phyloP scores from a whole-genome alignment of 2,113 vertebrate species.

The Catharus minimus region DNA sequence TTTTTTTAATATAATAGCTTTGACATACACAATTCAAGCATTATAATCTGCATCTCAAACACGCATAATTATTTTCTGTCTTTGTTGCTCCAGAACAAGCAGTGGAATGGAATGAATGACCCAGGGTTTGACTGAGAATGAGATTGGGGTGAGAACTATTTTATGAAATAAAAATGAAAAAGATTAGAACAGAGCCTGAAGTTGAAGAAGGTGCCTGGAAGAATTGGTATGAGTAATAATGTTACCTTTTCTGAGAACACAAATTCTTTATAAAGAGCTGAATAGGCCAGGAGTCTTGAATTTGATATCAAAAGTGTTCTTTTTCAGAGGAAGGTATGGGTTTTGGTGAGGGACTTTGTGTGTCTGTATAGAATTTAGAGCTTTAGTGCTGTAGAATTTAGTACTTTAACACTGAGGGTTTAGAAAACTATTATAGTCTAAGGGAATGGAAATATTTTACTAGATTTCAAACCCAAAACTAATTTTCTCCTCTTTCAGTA shows the following conservation, averaged over 20 bases:
- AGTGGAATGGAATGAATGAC: neutral
- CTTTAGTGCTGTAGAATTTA: neutral
- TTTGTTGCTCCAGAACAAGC: neutral
- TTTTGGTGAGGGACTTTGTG: neutral
- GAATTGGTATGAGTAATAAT: neutral
- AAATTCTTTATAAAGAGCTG: neutral
- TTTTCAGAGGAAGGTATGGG: neutral
- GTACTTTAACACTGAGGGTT: neutral
- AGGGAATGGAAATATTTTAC: neutral
- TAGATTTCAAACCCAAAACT: neutral
- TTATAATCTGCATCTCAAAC: neutral
- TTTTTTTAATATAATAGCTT: neutral
- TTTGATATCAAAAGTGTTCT: neutral
- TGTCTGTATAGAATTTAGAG: neutral
- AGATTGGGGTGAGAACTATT: neutral
- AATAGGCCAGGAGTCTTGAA: slow-evolving; percentile 11
- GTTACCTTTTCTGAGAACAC: neutral
- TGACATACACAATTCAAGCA: neutral
- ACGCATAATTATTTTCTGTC: neutral
- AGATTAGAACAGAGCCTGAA: neutral
- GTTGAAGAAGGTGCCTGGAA: neutral
- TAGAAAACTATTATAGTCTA: neutral
- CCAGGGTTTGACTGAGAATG: neutral
- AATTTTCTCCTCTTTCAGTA: neutral
- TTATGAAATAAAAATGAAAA: neutral